Conservation (phyloP, 2,888 invertebrate species). For the Neocrepidodera transversa region DNA sequence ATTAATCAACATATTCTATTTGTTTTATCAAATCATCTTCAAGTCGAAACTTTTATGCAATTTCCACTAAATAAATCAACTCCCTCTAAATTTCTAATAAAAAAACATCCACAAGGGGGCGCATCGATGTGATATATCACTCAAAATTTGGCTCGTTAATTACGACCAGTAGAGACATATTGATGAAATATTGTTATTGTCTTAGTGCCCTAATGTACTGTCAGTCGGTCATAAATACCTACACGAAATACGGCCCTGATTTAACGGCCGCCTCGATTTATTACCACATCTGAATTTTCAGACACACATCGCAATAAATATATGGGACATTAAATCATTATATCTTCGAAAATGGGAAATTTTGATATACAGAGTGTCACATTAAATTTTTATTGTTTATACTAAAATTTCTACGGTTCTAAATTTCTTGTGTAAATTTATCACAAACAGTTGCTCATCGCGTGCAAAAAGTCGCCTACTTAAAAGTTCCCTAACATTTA, state of each 20-base stretch:
- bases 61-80: no score
- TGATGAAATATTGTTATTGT: conserved; percentile 18
- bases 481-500: conserved; percentile 39
- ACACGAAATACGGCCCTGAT: conserved; percentile 17
- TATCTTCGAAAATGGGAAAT: not conserved
- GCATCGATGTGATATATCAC: not conserved
- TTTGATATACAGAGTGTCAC: not conserved
- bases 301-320: not conserved
- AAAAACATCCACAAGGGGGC: no score
- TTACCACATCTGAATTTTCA: conserved; percentile 2
- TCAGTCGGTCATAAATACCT: conserved; percentile 13
- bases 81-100: no score
- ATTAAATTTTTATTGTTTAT: not conserved
- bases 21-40: no score
- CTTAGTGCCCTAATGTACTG: conserved; percentile 13
- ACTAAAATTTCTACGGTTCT: not conserved
- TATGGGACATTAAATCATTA: no score
- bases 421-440: conserved; percentile 6
- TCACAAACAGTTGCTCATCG: conserved; percentile 39
- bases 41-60: no score
- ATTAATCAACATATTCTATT: no score
- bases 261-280: conserved; percentile 12
- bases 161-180: conserved; percentile 7
- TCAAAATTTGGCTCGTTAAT: not conserved
- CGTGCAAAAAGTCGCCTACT: conserved; percentile 37